These are phyloP conservation scores for Macrosiphum euphorbiae DNA, from an alignment of 2,888 invertebrate species.

Conservation along the genomic window DNA sequence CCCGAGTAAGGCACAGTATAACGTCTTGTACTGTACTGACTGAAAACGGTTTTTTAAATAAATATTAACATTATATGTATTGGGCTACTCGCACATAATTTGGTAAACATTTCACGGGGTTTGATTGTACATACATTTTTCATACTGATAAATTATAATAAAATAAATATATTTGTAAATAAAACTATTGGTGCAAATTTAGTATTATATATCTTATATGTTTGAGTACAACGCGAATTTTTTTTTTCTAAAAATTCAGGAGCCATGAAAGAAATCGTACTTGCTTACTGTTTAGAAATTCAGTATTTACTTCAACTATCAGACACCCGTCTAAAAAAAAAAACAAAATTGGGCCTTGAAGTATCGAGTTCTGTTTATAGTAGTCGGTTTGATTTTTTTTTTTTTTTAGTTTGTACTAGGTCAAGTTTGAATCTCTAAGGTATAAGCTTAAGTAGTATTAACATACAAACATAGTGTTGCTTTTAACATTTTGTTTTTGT, in stretches of 20 bases:
- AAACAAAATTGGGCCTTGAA: constrained; percentile 19
- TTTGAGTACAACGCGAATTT: not conserved
- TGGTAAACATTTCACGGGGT: not conserved
- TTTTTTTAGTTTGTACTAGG: constrained; percentile 17
- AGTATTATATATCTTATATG: not conserved
- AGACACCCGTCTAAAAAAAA: not conserved
- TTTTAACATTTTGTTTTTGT: constrained; percentile 18
- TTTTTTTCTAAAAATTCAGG: not conserved
- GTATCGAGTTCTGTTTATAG: not conserved
- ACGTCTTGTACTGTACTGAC: not conserved
- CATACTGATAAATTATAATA: not conserved
- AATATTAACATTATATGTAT: not conserved
- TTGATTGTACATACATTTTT: not conserved
- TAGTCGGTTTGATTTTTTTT: constrained; percentile 1
- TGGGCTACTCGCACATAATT: not conserved
- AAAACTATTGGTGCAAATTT: not conserved
- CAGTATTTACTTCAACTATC: not conserved
- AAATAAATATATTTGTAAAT: not conserved
- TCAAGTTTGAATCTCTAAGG: constrained; percentile 38
- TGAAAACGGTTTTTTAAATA: too few species aligned
- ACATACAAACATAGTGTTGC: not conserved
- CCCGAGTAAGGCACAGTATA: too few species aligned
- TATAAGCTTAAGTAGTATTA: not conserved
- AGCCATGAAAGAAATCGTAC: not conserved
- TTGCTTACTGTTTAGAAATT: not conserved